Evolutionary conservation across 2,113 vertebrate species (phyloP).

Genomic region (Tautogolabrus adspersus): DNA sequence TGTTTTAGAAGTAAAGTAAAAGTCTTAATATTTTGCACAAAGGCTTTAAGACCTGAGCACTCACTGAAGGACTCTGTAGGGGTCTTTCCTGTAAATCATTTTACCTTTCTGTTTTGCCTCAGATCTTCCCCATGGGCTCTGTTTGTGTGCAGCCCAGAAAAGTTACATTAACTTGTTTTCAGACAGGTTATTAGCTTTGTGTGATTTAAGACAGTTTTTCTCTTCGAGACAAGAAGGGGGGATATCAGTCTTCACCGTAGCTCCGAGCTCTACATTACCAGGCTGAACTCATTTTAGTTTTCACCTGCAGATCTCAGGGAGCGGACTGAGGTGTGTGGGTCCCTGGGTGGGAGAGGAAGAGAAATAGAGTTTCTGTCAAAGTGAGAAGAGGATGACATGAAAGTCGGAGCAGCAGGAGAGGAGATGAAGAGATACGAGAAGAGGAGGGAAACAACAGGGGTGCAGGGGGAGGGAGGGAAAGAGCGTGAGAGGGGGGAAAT

Average conservation of each 20-base stretch:
- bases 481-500: slow-evolving; percentile 39
- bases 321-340: background rate
- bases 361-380: slow-evolving; percentile 52
- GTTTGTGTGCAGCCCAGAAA: background rate
- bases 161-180: background rate
- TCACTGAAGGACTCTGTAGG: no score
- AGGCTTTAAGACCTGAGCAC: no score
- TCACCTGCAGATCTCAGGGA: slow-evolving; percentile 14
- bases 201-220: background rate
- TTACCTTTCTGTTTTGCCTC: background rate
- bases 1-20: no score
- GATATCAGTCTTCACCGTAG: background rate
- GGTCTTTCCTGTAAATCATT: background rate
- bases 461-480: slow-evolving; percentile 6
- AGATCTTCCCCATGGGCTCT: background rate
- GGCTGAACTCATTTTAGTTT: background rate
- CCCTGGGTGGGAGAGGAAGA: slow-evolving; percentile 50
- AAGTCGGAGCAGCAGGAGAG: slow-evolving; percentile 60
- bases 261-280: background rate
- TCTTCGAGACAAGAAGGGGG: background rate
- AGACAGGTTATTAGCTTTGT: background rate
- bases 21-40: no score
- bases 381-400: slow-evolving; percentile 44
- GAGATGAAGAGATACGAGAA: slow-evolving; percentile 54
- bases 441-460: slow-evolving; percentile 40